Conservation (phyloP, 2,113 vertebrate species). For the Chascanopsetta lugubris region DNA sequence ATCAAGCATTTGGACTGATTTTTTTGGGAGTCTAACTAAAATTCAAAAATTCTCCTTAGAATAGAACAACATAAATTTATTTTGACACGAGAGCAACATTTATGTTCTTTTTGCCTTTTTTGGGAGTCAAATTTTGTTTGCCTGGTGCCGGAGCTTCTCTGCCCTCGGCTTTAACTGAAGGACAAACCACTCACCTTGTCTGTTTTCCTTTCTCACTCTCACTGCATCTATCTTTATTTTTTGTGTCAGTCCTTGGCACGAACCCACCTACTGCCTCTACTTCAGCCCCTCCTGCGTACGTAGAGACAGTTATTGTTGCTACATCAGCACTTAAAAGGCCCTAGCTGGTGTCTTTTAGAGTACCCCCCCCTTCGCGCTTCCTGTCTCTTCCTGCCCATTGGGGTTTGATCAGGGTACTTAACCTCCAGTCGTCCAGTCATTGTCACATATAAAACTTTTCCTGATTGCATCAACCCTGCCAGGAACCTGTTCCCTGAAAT, state of each 20-base stretch:
- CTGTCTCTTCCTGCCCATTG: slow-evolving; percentile 33
- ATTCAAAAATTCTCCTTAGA: no score
- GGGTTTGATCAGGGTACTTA: slow-evolving; percentile 11
- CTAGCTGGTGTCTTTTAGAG: slow-evolving; percentile 71
- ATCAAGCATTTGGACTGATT: no score
- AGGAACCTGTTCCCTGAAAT: slow-evolving; percentile 8
- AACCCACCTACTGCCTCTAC: slow-evolving; percentile 69
- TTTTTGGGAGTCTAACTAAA: no score
- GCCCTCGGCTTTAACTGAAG: slow-evolving; percentile 35
- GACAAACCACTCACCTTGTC: slow-evolving; percentile 58
- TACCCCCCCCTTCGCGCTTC: slow-evolving; percentile 53
- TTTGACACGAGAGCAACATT: no score
- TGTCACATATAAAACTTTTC: slow-evolving; percentile 9
- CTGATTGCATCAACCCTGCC: not conserved
- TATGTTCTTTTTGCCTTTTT: no score
- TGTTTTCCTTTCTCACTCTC: slow-evolving; percentile 53
- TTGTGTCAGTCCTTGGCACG: slow-evolving; percentile 62
- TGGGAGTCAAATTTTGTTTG: slow-evolving; percentile 11
- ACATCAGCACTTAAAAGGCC: slow-evolving; percentile 76
- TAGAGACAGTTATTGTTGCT: slow-evolving; percentile 77
- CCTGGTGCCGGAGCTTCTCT: slow-evolving; percentile 19
- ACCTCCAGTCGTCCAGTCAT: slow-evolving; percentile 16
- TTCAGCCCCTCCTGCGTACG: slow-evolving; percentile 67
- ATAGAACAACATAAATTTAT: no score
- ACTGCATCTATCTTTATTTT: slow-evolving; percentile 60